These are phyloP conservation scores for Orchestia grillus DNA, from an alignment of 1,140 invertebrate genomes.

Conservation along the genomic window DNA sequence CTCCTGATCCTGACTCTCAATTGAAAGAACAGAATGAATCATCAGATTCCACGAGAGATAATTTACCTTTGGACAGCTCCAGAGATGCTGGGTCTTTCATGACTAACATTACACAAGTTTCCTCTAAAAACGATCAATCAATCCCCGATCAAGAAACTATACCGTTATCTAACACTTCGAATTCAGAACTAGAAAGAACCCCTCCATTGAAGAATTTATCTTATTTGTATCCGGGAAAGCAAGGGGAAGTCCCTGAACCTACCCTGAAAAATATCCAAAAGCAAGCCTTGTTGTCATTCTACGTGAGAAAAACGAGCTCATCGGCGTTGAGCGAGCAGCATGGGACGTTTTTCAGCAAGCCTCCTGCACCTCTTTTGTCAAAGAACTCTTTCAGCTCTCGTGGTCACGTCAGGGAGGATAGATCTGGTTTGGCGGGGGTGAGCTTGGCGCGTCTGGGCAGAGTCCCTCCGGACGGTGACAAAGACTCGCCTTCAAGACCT, in stretches of 20 bases:
- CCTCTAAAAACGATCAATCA: not conserved
- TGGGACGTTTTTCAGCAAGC: slow-evolving; percentile 28
- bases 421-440: slow-evolving; percentile 63
- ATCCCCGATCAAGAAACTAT: slow-evolving; percentile 26
- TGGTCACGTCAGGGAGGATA: slow-evolving; percentile 60
- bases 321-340: slow-evolving; percentile 73
- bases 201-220: slow-evolving; percentile 72
- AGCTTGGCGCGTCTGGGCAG: slow-evolving; percentile 64
- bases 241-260: slow-evolving; percentile 79
- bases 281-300: slow-evolving; percentile 86
- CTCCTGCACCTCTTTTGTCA: slow-evolving; percentile 11
- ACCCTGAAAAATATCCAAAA: slow-evolving; percentile 89
- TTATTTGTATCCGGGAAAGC: slow-evolving; percentile 83
- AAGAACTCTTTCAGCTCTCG: slow-evolving; percentile 47
- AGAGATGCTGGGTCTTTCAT: not conserved
- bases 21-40: not conserved
- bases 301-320: slow-evolving; percentile 75
- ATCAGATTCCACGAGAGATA: slow-evolving; percentile 48
- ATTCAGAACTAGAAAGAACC: not conserved
- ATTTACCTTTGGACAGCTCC: not conserved
- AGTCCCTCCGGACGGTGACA: slow-evolving; percentile 59
- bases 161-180: slow-evolving; percentile 3
- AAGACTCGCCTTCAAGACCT: slow-evolving; percentile 60
- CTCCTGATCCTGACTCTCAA: not conserved
- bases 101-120: not conserved